A percentile compares a stretch with the other conserved stretches of the same genome.
phyloP scores from a whole-genome alignment of 2,113 vertebrate genomes.

The Gadus macrocephalus region DNA sequence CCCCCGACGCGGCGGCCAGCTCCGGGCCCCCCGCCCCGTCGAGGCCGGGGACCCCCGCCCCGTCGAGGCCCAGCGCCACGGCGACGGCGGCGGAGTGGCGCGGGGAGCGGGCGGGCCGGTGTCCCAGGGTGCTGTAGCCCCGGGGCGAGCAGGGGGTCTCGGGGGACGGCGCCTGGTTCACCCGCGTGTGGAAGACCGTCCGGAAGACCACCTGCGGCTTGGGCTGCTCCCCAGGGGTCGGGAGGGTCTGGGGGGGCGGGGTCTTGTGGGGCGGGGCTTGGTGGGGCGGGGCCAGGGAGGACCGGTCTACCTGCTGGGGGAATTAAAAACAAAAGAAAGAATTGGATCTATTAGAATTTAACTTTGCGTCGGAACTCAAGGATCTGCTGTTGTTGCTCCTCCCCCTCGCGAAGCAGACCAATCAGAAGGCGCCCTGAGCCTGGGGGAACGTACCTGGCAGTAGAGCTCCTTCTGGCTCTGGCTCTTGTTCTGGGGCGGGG shows the following conservation, averaged over 20 bases:
- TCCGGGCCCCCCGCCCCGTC: constrained; percentile 66
- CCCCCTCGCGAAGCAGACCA: no score
- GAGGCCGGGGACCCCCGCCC: constrained; percentile 58
- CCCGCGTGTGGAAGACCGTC: constrained; percentile 89
- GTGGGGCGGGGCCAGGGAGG: constrained; percentile 8
- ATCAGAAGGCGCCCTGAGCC: no score
- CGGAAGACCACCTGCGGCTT: constrained; percentile 91
- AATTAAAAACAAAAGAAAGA: no score
- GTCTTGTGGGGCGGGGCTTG: constrained; percentile 52
- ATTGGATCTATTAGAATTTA: no score
- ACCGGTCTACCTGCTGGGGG: no score
- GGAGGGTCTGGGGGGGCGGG: not conserved
- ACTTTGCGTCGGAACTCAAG: no score
- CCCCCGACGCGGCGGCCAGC: constrained; percentile 54
- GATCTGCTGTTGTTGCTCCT: no score
- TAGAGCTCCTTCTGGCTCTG: no score
- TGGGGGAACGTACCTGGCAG: no score
- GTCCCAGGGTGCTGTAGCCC: constrained; percentile 39
- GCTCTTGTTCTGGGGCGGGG: no score
- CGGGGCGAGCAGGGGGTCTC: constrained; percentile 22
- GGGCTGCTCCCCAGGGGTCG: constrained; percentile 31
- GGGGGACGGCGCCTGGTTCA: constrained; percentile 65
- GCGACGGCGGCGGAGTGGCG: constrained; percentile 25
- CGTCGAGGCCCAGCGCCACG: constrained; percentile 59
- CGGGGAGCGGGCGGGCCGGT: constrained; percentile 21